These are phyloP conservation scores for Druon quercuslanigerum DNA, from an alignment of 1,140 invertebrate genomes.

Conservation along the genomic window DNA sequence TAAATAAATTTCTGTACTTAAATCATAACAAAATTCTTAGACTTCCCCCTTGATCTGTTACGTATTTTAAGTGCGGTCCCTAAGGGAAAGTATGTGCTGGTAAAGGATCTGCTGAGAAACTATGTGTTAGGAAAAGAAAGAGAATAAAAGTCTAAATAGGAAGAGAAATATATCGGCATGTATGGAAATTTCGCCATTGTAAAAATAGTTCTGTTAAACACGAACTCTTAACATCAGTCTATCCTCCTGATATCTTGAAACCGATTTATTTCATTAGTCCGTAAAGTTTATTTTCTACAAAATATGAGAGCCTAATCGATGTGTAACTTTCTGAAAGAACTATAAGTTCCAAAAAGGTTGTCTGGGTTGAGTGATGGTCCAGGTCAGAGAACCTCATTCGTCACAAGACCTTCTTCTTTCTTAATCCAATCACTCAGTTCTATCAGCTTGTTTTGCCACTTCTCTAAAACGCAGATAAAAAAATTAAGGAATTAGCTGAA, in stretches of 20 bases:
- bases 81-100: no score
- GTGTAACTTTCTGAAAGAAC: constrained; percentile 71
- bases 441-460: constrained; percentile 67
- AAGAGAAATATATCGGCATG: no score
- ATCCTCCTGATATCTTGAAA: neutral
- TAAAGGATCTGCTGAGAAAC: no score
- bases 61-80: no score
- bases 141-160: no score
- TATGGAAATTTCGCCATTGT: no score
- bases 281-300: neutral
- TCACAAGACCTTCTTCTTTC: constrained; percentile 62
- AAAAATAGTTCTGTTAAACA: no score
- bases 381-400: constrained; percentile 68
- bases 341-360: constrained; percentile 65
- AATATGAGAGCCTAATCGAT: constrained; percentile 62
- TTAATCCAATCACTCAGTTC: constrained; percentile 72
- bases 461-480: constrained; percentile 57
- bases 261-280: neutral
- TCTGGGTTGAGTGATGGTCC: constrained; percentile 56
- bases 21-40: no score
- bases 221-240: constrained; percentile 14
- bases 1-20: no score
- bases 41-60: no score
- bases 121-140: no score
- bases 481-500: neutral